Percentiles rank a stretch among this genome's conserved stretches.
These are phyloP conservation scores for Poecilia gillii DNA, from an alignment of 2,797 vertebrate genomes.

Conservation along the genomic window DNA sequence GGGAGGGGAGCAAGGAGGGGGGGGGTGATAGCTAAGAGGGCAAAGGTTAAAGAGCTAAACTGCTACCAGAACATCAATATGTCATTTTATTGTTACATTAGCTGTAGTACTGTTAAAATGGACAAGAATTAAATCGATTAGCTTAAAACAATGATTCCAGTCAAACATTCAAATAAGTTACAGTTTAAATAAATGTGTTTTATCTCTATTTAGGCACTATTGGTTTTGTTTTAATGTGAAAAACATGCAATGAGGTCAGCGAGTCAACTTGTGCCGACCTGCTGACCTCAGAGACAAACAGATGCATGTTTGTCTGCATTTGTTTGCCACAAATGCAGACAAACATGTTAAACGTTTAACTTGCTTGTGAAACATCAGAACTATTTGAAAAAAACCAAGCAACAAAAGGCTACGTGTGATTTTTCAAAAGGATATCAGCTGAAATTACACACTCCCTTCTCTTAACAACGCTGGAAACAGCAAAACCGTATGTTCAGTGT, in stretches of 20 bases:
- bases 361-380: neutral
- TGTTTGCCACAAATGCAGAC: neutral
- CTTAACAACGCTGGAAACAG: neutral
- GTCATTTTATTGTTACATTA: neutral
- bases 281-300: too few relatives aligned
- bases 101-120: neutral
- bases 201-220: neutral
- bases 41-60: conserved; percentile 11
- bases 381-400: neutral
- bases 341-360: neutral
- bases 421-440: neutral
- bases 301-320: too few relatives aligned
- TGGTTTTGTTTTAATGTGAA: neutral
- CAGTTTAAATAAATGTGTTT: neutral
- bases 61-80: neutral
- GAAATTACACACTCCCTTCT: neutral
- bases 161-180: neutral
- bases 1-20: neutral
- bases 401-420: neutral
- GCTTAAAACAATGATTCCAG: neutral
- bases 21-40: neutral
- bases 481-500: neutral
- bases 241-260: neutral
- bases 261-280: too few relatives aligned
- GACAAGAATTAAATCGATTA: too few relatives aligned